Evolutionary conservation across 2,113 vertebrate species (phyloP), one percentile per base, ranked within the genome.

Genomic region (Acrocephalus arundinaceus): DNA sequence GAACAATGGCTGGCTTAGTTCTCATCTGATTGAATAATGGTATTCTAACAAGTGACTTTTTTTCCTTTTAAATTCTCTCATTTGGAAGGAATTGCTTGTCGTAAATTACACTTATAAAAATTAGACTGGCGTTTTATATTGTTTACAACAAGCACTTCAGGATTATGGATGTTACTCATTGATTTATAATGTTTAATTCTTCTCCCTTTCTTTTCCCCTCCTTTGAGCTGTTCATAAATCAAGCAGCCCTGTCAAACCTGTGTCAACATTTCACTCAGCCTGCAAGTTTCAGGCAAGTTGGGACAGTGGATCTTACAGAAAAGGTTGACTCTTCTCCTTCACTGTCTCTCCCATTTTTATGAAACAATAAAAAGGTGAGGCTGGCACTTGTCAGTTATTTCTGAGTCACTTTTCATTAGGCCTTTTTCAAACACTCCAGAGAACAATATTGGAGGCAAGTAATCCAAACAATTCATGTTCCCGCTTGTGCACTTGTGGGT

Each of bases 331-430:
- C 88, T 95, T 92, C 90, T 95, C 88, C 94, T 93, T 95, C 80
- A 21, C 71, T 67, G 87, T 80, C 86, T 93, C 90, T 97, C 90
- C 96, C 94, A 83, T 97, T 97, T 97, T 91, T 90, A 96, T 88
- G 94, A 97, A 96, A 98, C 97, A 97, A 97, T 97, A 88, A 95
- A 94, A 98, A 98, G 98, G 97, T 98, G 97, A 98, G 97, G 97
- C 96, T 97, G 95, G 97, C 95, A 93, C 92, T 97, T 94, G 96
- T 95, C 97, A 98, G 96, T 93, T 96, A 95, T 94, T 97, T 96
- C 96, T 98, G 98, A 98, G 96, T 98, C 98, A 98, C 89, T 87
- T 94, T 97, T 96, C 93, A 93, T 97, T 97, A 97, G 96, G 92
- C 76, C 83, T 93, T 96, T 94, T 97, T 79, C 85, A 96, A 97